Base-by-base conservation (phyloP, 2,888 invertebrate species). In the Teinopalpus imperialis region DNA sequence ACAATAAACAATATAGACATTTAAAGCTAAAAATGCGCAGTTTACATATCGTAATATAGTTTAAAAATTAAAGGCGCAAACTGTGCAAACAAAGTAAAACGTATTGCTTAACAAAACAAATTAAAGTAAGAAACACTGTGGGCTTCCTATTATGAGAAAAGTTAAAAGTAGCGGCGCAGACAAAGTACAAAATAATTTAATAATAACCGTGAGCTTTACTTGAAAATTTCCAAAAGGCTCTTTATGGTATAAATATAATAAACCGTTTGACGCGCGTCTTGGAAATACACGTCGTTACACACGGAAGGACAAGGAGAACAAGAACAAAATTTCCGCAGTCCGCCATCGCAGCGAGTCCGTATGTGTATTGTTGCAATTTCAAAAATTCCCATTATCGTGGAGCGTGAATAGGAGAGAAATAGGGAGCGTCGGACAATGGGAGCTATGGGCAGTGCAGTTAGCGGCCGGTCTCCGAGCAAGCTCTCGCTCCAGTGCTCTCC, bases 311-410 rank as follows among this genome's bases (percentile, higher is more conserved):
- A n/a, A n/a, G 59, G 52, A 59, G 63, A 69, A 72, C 66, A 68
- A 71, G 65, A 69, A 65, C 65, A 68, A 71, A 80, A 74, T 74
- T 71, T 74, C 69, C 66, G 66, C 59, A 58, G 54, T 49, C 50
- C 68, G 65, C 66, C 68, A 68, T 68, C 70, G 74, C 76, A 66
- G 59, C 58, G 63, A 66, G 68, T 68, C 69, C 70, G 74, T 74
- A 71, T 80, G 74, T 81, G 82, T 81, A 83, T 86, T 83, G 83
- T 86, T 80, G 83, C 82, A 82, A 85, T 87, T 86, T 83, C 79
- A 83, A 75, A 86, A 81, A 86, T 86, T 81, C 81, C 83, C 71
- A 83, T 83, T 85, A 86, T 74, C 63, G 76, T 75, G 57, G 21
- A 79, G 77, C 71, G 76, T 69, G 77, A 78, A 81, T 74, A 74